Conservation (phyloP, 1,140 invertebrate species). For the Gonatopus flavifemur region DNA sequence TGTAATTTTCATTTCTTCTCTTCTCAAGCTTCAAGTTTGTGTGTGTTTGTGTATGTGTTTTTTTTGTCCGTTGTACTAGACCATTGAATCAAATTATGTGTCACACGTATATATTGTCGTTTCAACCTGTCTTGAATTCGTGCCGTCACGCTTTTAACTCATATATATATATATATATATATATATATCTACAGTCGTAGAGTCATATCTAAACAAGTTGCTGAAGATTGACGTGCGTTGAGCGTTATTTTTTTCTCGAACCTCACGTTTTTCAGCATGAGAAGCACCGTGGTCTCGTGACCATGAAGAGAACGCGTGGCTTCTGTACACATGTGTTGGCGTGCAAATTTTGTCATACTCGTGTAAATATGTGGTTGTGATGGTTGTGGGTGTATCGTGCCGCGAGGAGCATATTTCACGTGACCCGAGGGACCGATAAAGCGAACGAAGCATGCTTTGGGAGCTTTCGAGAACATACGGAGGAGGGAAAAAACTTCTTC, state of each 20-base stretch:
- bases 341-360: neutral
- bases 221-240: too few species aligned
- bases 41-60: too few species aligned
- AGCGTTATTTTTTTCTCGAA: too few species aligned
- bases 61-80: too few species aligned
- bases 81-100: conserved; percentile 25
- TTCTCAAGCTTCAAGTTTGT: too few species aligned
- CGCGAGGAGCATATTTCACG: conserved; percentile 20
- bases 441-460: too few species aligned
- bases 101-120: conserved; percentile 18
- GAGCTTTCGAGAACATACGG: too few species aligned
- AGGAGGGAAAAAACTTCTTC: conserved; percentile 20
- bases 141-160: conserved; percentile 23
- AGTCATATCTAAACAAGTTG: too few species aligned
- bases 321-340: neutral
- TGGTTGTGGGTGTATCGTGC: conserved; percentile 16
- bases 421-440: conserved; percentile 24
- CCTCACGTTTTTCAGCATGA: neutral
- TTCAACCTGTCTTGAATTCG: conserved; percentile 13
- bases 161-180: too few species aligned
- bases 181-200: too few species aligned
- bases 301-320: neutral
- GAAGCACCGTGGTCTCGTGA: neutral
- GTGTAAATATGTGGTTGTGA: neutral
- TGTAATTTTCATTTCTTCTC: too few species aligned